These are phyloP conservation scores for Nephrotoma appendiculata DNA, from an alignment of 2,888 invertebrate species.

Conservation along the genomic window DNA sequence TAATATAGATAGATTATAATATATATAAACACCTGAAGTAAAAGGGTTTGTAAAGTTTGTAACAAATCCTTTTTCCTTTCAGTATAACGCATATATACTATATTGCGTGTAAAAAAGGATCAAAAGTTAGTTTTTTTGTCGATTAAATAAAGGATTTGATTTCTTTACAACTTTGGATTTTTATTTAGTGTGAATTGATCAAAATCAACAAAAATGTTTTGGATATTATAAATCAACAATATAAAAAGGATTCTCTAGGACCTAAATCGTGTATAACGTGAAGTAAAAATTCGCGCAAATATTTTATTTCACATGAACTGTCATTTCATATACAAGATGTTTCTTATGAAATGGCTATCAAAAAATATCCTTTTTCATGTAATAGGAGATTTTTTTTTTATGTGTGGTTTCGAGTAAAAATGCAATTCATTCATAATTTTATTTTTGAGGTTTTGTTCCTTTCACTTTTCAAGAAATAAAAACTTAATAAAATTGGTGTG, in stretches of 20 bases:
- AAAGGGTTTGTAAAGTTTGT: not conserved
- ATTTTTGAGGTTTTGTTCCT: not conserved
- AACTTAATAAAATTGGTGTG: not conserved
- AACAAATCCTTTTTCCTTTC: not conserved
- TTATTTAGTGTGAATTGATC: not conserved
- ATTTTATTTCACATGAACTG: not conserved
- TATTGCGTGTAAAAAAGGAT: not conserved
- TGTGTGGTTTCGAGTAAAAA: not conserved
- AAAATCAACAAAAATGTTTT: not conserved
- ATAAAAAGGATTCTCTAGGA: not conserved
- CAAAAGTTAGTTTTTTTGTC: not conserved
- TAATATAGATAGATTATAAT: not conserved
- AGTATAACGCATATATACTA: not conserved
- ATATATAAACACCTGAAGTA: not conserved
- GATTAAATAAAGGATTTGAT: not conserved
- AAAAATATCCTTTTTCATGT: not conserved
- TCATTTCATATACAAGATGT: not conserved
- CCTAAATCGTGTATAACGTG: not conserved
- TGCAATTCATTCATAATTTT: not conserved
- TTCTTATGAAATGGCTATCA: not conserved
- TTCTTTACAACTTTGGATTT: not conserved
- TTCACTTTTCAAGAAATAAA: not conserved
- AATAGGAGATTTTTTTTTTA: not conserved
- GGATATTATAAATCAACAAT: not conserved
- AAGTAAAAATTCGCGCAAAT: not conserved